Evolutionary conservation across 2,113 vertebrate genomes (phyloP), one percentile per base, ranked within the genome.

Genomic region (Myrmecophaga tridactyla): DNA sequence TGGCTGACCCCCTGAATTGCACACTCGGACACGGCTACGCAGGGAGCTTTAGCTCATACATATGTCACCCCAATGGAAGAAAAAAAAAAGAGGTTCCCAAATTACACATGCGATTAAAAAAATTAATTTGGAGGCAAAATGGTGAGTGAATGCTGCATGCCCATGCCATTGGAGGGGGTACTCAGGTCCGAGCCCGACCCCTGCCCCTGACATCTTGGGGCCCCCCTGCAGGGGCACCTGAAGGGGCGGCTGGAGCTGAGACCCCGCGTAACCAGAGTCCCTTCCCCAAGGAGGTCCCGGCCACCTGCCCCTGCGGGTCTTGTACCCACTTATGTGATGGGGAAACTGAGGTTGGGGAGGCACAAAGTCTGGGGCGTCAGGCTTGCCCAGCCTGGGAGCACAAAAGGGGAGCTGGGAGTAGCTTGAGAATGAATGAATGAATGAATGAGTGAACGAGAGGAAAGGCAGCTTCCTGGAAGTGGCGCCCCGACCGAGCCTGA

Each of bases 171-270:
- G 23, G 62, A 11, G 31, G 4, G 62, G 23, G n/a, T n/a, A n/a
- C 36, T 34, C 23, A 8, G 29, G 39, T 17, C 23, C 36, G 65
- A 63, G 36, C 21, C 70, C 9, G 29, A 13, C 11, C 80, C 7
- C 1, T 21, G 1, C 0, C 8, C 21, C 72, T 0, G 3, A 11
- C 46, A 56, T 27, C 36, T 11, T 27, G 18, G 23, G 39, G 46
- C 17, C 31, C 29, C 29, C 43, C 25, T 39, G 23, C 48, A 10
- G 9, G 14, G 11, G 6, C 14, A 14, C 48, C 48, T 51, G 48
- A 60, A 18, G 69, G 6, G 20, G 81, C n/a, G 29, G n/a, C 43
- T 27, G 41, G 12, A 29, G 2, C n/a, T 25, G 18, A 20, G 78
- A 43, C 56, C 31, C 17, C 58, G 39, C 4, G 7, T 2, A 41